Evolutionary conservation across 2,888 invertebrate species (phyloP).

Genomic region (Thelaira solivaga): DNA sequence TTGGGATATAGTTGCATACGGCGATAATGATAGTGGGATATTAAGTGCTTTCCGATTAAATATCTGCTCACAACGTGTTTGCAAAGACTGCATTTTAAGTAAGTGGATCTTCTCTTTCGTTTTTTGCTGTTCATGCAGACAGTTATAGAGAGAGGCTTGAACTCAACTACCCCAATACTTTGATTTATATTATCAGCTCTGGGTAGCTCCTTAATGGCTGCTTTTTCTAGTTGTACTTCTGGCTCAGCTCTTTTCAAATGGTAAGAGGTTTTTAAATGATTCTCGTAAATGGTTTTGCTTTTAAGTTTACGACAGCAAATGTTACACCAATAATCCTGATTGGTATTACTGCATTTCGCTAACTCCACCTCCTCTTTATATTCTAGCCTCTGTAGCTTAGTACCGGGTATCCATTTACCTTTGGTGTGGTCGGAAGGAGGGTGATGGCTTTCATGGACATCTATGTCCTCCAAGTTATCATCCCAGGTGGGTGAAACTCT

Average conservation of each 20-base stretch:
- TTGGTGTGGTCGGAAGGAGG: constrained; percentile 85
- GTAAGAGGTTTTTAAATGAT: constrained; percentile 85
- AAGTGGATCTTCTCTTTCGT: constrained; percentile 80
- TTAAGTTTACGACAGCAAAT: constrained; percentile 87
- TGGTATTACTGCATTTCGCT: constrained; percentile 63
- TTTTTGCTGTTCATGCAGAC: constrained; percentile 72
- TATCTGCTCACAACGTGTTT: constrained; percentile 82
- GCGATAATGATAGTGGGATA: constrained; percentile 90
- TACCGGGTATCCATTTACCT: constrained; percentile 87
- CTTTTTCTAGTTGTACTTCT: constrained; percentile 84
- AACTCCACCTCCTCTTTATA: constrained; percentile 75
- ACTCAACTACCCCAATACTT: constrained; percentile 47
- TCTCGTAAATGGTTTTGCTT: constrained; percentile 85
- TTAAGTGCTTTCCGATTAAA: constrained; percentile 89
- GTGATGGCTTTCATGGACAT: constrained; percentile 74
- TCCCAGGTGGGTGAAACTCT: constrained; percentile 79
- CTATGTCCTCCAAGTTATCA: constrained; percentile 74
- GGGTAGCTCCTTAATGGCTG: constrained; percentile 72
- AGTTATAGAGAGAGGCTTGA: constrained; percentile 66
- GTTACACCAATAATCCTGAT: constrained; percentile 83
- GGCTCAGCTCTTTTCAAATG: constrained; percentile 83
- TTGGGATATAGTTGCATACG: constrained; percentile 81
- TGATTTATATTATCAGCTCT: constrained; percentile 57
- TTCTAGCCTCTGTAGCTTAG: constrained; percentile 79
- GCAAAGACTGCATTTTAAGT: constrained; percentile 85